A percentile compares a stretch with the other conserved stretches of the same genome.
Conservation (phyloP, 2,113 vertebrate species). For the Gopherus evgoodei region DNA sequence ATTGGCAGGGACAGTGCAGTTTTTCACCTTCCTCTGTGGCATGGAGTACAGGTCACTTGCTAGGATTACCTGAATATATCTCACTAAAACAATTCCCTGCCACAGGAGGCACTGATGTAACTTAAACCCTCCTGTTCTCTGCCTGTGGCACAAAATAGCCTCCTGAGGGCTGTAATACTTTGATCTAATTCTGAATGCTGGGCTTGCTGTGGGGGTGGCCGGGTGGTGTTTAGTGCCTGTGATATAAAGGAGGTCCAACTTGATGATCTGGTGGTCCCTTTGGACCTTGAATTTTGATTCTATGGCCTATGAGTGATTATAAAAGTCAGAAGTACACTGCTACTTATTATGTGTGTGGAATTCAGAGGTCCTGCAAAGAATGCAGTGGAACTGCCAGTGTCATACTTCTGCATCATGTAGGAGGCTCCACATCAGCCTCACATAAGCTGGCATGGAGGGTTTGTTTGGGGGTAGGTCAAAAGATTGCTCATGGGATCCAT, state of each 20-base stretch:
- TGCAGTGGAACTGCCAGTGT: not conserved
- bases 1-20: not conserved
- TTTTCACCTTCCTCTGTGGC: not conserved
- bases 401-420: not conserved
- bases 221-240: not conserved
- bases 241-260: not conserved
- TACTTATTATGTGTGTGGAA: not conserved
- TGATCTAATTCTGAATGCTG: not conserved
- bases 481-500: not conserved
- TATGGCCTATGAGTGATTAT: not conserved
- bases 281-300: not conserved
- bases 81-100: not conserved
- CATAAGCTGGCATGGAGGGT: not conserved
- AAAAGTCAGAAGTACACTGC: not conserved
- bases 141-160: not conserved
- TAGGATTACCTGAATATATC: not conserved
- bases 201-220: not conserved
- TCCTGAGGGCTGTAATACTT: not conserved
- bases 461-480: not conserved
- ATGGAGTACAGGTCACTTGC: not conserved
- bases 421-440: not conserved
- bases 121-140: not conserved
- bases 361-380: not conserved
- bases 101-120: not conserved
- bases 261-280: not conserved